These are phyloP conservation scores for Deilephila porcellus DNA, from an alignment of 2,888 invertebrate species.

Conservation along the genomic window DNA sequence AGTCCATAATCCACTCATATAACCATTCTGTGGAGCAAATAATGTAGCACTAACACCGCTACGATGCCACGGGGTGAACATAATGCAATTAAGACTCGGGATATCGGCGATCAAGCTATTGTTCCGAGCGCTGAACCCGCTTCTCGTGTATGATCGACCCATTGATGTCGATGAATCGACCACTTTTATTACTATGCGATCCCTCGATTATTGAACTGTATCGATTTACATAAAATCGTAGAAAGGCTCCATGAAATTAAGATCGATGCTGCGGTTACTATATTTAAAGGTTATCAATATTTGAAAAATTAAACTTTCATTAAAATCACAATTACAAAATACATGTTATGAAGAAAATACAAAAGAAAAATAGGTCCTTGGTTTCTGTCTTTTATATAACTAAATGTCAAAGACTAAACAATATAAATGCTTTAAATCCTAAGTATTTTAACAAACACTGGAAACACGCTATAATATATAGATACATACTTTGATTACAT, in stretches of 20 bases:
- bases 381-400: too few relatives aligned
- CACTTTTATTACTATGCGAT: neutral
- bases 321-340: too few relatives aligned
- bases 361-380: too few relatives aligned
- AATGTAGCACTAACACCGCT: neutral
- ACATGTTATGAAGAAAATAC: too few relatives aligned
- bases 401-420: too few relatives aligned
- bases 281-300: too few relatives aligned
- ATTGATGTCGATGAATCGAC: too few relatives aligned
- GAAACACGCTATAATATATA: neutral
- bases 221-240: neutral
- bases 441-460: neutral
- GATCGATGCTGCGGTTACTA: neutral
- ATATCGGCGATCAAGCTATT: constrained; percentile 27
- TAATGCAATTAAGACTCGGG: constrained; percentile 23
- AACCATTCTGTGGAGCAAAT: neutral
- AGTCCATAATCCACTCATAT: too few relatives aligned
- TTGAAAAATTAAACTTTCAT: too few relatives aligned
- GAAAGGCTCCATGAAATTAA: neutral
- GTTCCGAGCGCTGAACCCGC: constrained; percentile 27
- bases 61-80: constrained; percentile 18
- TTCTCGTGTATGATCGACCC: neutral
- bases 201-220: neutral
- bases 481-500: too few relatives aligned
- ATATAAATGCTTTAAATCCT: too few relatives aligned